Conservation (phyloP, 2,797 vertebrate species). For the Amblyraja radiata region DNA sequence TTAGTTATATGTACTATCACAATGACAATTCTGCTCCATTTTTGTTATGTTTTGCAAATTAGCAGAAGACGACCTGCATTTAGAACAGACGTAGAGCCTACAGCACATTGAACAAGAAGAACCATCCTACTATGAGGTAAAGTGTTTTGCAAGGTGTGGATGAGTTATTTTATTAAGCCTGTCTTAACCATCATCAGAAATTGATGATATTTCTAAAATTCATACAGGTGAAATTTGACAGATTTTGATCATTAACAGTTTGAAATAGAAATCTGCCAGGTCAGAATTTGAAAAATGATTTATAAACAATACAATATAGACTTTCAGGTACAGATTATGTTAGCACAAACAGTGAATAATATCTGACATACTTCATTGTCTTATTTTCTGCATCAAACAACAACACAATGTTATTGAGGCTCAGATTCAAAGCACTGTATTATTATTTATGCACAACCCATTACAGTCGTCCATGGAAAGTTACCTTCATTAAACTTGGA, state of each 20-base stretch:
- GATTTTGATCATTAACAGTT: too few relatives aligned
- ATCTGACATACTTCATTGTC: neutral
- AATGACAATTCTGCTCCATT: too few relatives aligned
- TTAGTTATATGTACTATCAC: too few relatives aligned
- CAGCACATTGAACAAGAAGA: neutral
- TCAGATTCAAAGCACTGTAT: neutral
- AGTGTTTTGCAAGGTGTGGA: neutral
- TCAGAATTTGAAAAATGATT: neutral
- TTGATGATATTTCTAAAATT: too few relatives aligned
- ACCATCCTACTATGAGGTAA: neutral
- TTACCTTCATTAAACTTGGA: conserved; percentile 35
- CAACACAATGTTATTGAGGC: neutral
- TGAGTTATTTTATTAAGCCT: neutral
- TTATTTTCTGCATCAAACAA: neutral
- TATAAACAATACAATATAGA: neutral
- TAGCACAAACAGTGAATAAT: neutral
- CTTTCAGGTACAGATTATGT: neutral
- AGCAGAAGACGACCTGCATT: too few relatives aligned
- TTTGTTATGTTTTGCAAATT: too few relatives aligned
- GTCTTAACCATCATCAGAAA: too few relatives aligned
- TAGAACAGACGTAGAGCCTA: too few relatives aligned
- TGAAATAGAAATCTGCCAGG: neutral
- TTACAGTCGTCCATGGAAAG: conserved; percentile 8
- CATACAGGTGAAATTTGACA: too few relatives aligned
- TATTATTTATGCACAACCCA: conserved; percentile 5